Evolutionary conservation across 1,140 invertebrate species (phyloP).

Genomic region (Pissodes strobi): DNA sequence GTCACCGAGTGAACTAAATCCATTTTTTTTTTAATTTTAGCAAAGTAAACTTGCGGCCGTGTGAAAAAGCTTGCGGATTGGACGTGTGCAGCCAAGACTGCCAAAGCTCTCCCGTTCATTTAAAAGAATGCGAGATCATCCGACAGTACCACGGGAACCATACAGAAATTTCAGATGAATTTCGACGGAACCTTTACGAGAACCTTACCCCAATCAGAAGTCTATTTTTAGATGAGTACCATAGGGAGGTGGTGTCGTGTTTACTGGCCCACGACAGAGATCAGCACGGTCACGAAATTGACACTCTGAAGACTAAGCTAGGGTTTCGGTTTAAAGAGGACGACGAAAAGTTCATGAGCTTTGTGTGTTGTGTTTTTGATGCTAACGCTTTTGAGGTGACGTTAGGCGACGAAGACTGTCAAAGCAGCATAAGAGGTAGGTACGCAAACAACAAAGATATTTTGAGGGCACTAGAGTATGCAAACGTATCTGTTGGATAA

Average conservation of each 20-base stretch:
- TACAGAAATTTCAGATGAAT: constrained; percentile 51
- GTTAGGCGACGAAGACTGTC: constrained; percentile 53
- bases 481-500: too few relatives aligned
- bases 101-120: constrained; percentile 59
- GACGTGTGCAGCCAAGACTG: constrained; percentile 65
- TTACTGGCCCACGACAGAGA: constrained; percentile 62
- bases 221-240: constrained; percentile 59
- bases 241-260: constrained; percentile 61
- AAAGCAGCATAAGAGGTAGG: constrained; percentile 62
- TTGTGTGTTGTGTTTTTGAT: constrained; percentile 67
- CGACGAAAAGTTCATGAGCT: constrained; percentile 66
- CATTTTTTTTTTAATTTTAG: too few relatives aligned
- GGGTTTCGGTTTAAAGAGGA: constrained; percentile 60
- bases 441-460: too few relatives aligned
- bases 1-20: too few relatives aligned
- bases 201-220: constrained; percentile 65
- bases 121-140: constrained; percentile 64
- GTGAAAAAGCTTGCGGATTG: constrained; percentile 63
- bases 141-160: constrained; percentile 59
- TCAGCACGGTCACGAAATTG: constrained; percentile 63
- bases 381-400: constrained; percentile 76
- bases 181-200: constrained; percentile 58
- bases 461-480: too few relatives aligned
- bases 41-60: constrained; percentile 55
- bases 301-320: constrained; percentile 60